Conservation (phyloP, 2,888 invertebrate species). For the Drosophila flavopinicola region DNA sequence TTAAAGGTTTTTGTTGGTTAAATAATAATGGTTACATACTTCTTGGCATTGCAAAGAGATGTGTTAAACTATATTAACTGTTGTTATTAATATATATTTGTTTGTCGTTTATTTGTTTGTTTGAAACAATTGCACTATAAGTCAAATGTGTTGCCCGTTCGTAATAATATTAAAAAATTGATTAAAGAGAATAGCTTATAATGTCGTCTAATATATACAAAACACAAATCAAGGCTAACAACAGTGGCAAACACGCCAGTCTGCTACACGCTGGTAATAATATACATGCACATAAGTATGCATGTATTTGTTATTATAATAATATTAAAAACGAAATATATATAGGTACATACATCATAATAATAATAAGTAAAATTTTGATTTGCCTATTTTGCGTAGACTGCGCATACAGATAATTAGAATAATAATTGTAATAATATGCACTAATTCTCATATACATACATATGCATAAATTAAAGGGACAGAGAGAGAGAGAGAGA, state of each 20-base stretch:
- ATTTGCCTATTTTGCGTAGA: constrained; percentile 63
- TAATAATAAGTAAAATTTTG: constrained; percentile 61
- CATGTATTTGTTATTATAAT: constrained; percentile 33
- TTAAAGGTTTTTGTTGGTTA: constrained; percentile 47
- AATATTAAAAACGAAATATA: constrained; percentile 29
- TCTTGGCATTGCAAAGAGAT: constrained; percentile 74
- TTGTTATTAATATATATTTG: constrained; percentile 52
- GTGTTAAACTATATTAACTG: constrained; percentile 60
- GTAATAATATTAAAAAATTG: constrained; percentile 58
- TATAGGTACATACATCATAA: too few species aligned
- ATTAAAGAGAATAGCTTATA: constrained; percentile 52
- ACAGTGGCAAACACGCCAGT: constrained; percentile 63
- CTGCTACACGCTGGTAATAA: constrained; percentile 41
- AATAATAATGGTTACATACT: constrained; percentile 57
- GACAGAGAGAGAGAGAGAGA: too few species aligned
- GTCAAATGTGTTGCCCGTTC: constrained; percentile 76
- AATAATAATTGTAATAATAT: constrained; percentile 52
- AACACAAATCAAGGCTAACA: constrained; percentile 77
- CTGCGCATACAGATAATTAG: constrained; percentile 41
- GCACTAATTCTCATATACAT: constrained; percentile 65
- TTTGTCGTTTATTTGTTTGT: constrained; percentile 61
- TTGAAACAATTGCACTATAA: constrained; percentile 81
- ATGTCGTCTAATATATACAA: constrained; percentile 76
- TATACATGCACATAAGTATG: constrained; percentile 27
- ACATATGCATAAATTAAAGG: constrained; percentile 58